Evolutionary conservation across 2,888 invertebrate genomes (phyloP).

Genomic region (Chamaedrilus cognettii): DNA sequence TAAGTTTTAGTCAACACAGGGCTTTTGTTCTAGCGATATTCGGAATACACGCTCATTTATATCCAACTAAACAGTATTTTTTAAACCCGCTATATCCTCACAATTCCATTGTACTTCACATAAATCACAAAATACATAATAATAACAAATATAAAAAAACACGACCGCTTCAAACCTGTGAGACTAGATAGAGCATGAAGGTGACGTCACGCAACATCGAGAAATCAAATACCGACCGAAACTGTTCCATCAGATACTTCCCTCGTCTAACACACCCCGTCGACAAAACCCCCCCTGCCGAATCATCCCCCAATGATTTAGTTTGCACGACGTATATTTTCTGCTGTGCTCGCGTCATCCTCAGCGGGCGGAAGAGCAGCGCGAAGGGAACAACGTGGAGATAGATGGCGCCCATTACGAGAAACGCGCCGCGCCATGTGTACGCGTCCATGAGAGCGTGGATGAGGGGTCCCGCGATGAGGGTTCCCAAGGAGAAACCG

Average conservation of each 20-base stretch:
- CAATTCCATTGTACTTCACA: too few relatives aligned
- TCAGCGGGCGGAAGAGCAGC: constrained; percentile 16
- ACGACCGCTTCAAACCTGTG: too few relatives aligned
- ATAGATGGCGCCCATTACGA: constrained; percentile 26
- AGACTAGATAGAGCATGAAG: constrained; percentile 25
- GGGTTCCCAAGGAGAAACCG: constrained; percentile 29
- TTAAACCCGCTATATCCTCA: too few relatives aligned
- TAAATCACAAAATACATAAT: too few relatives aligned
- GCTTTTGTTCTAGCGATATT: too few relatives aligned
- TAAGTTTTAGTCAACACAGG: too few relatives aligned
- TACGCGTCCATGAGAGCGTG: constrained; percentile 18
- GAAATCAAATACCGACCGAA: constrained; percentile 22
- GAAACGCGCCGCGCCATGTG: constrained; percentile 31
- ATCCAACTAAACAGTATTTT: too few relatives aligned
- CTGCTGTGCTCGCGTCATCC: neutral
- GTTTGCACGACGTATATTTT: too few relatives aligned
- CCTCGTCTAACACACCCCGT: neutral
- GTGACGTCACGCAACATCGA: constrained; percentile 24
- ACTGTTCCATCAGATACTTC: neutral
- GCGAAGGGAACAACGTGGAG: constrained; percentile 16
- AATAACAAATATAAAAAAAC: too few relatives aligned
- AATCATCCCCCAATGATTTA: too few relatives aligned
- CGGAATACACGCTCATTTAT: too few relatives aligned
- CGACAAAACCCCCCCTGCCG: neutral
- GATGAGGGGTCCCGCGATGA: constrained; percentile 22